Evolutionary conservation across 2,797 vertebrate species (phyloP), one percentile per base, ranked within the genome.

Genomic region (Cossypha heuglini): DNA sequence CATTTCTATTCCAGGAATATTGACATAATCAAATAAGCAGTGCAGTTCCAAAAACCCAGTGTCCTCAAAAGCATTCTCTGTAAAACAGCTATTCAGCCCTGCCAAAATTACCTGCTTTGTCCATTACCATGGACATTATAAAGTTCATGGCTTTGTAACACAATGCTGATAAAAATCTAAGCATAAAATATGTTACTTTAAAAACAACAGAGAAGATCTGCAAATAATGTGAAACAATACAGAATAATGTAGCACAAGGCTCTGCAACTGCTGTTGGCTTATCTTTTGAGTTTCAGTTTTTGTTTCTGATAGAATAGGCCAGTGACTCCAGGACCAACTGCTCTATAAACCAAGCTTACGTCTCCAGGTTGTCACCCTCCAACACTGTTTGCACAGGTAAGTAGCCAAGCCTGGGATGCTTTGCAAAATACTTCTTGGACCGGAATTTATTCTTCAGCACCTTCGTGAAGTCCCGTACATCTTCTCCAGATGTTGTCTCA

Each of bases 381-480:
- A 99, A 97, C 37, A 99, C 99, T 1, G 99, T 99, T 97, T 99
- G 99, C 37, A 99, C 99, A 2, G 99, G 99, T 25, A 99, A 96
- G 97, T 99, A 99, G 83, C 99, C 99, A 62, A 99, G 98, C 8
- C 99, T 98, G 13, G 99, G 99, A 86, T 99, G 99, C 87, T 99
- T 99, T 92, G 99, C 98, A 57, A 99, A 99, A 97, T 99, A 99
- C 94, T 99, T 99, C 98, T 99, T 99, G 2, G 99, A 99, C 69
- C 99, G 98, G 96, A 99, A 99, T 95, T 99, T 99, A 97, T 99
- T 99, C 98, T 99, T 99, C 97, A 99, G 97, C 93, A 99, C 99
- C 97, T 99, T 99, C 3, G 99, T 99, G 97, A 99, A 99, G 97
- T 99, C 99, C 13, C 99, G 98, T 88, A 99, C 99, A 93, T 99